These are phyloP conservation scores for Acleris emargana DNA, from an alignment of 2,888 invertebrate genomes.

Conservation along the genomic window DNA sequence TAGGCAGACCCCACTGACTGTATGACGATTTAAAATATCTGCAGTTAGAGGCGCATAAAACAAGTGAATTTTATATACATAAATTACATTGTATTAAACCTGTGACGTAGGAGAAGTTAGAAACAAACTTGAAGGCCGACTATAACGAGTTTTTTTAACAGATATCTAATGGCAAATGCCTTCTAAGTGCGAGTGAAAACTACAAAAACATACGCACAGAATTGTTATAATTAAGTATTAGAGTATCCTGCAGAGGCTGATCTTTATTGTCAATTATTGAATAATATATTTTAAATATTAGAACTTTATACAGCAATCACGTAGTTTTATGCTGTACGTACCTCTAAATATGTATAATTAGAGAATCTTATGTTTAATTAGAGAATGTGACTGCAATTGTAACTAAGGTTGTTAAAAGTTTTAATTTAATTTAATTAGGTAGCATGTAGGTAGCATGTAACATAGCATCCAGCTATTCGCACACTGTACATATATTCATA, in stretches of 20 bases:
- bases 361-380: background rate
- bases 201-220: background rate
- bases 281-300: background rate
- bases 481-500: conserved; percentile 4
- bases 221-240: background rate
- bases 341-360: background rate
- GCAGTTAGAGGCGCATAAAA: too few relatives aligned
- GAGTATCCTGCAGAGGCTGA: background rate
- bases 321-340: background rate
- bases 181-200: background rate
- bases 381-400: conserved; percentile 16
- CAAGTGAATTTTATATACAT: too few relatives aligned
- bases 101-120: too few relatives aligned
- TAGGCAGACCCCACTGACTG: too few relatives aligned
- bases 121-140: too few relatives aligned
- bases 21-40: too few relatives aligned
- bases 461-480: conserved; percentile 16
- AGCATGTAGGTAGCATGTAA: conserved; percentile 14
- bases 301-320: background rate
- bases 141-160: too few relatives aligned
- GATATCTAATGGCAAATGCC: background rate
- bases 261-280: background rate
- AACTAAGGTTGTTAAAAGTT: conserved; percentile 16
- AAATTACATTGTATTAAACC: too few relatives aligned
- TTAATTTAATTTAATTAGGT: conserved; percentile 7